Evolutionary conservation across 2,113 vertebrate genomes (phyloP).

Genomic region (Antigone vipio): DNA sequence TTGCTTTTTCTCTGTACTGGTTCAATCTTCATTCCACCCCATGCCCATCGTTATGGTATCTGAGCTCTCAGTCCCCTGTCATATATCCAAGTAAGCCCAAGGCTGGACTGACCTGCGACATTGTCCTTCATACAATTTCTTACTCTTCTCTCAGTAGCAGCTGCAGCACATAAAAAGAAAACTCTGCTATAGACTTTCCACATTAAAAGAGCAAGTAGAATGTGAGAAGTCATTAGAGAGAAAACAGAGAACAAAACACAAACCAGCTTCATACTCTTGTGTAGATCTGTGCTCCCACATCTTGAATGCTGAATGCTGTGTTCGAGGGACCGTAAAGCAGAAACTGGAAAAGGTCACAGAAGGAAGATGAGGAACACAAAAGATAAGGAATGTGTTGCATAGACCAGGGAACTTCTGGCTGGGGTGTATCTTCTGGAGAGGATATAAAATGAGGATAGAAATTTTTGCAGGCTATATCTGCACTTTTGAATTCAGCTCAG

Average conservation of each 20-base stretch:
- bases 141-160: neutral
- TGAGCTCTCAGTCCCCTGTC: neutral
- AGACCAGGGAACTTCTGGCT: neutral
- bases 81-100: neutral
- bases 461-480: neutral
- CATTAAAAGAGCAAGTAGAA: neutral
- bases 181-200: neutral
- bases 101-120: neutral
- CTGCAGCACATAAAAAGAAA: neutral
- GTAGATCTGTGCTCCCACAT: neutral
- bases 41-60: neutral
- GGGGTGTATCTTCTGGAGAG: neutral
- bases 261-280: neutral
- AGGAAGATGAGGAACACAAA: neutral
- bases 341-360: neutral
- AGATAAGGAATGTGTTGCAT: neutral
- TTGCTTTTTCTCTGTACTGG: neutral
- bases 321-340: neutral
- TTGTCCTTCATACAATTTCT: neutral
- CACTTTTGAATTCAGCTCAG: neutral
- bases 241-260: neutral
- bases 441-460: neutral
- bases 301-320: neutral
- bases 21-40: neutral
- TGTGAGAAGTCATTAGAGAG: neutral